Base-by-base conservation (phyloP, 2,888 invertebrate species). In the Monopis laevigella region DNA sequence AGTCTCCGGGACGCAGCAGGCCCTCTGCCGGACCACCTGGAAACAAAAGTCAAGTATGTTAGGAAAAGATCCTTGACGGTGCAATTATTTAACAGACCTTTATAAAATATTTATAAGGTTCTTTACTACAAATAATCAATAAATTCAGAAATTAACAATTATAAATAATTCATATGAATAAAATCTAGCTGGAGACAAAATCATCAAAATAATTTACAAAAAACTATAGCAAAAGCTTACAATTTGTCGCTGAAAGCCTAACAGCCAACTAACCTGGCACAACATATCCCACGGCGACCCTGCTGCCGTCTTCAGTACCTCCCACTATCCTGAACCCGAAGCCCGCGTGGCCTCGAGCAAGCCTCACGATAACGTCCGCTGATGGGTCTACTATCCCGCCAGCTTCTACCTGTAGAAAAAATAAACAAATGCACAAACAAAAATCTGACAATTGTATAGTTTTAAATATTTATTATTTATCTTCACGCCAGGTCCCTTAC, bases 311-410 rank as follows among this genome's bases (percentile, higher is more conserved):
- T 74, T 98, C 98, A 1, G 95, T 95, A 28, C 99, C 99, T 14
- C 98, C 98, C 21, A 98, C 93, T 60, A 99, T 96, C 46, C 98
- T 86, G 80, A 99, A 99, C 6, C 98, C 99, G 80, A 99, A 99
- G 2, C 98, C 98, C 42, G 90, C 89, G 26, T 93, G 91, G 53
- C 95, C 93, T n/a, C 96, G 85, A 36, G 91, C 89, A 40, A 98
- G 73, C 0, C 92, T 90, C 6, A 98, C 89, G 43, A 88, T 70
- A 50, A 91, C 86, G 53, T 90, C 89, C 30, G 88, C 84, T 55
- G 58, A 61, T 0, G 81, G 80, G 50, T 81, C 81, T 0, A 60
- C 45, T 0, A 54, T 72, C 47, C 64, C 61, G 46, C 59, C 82
- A 1, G 65, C 70, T 43, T 62, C 66, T 49, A 69, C 77, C 75